Conservation (phyloP, 2,113 vertebrate genomes). For the Zosterops pallidus region DNA sequence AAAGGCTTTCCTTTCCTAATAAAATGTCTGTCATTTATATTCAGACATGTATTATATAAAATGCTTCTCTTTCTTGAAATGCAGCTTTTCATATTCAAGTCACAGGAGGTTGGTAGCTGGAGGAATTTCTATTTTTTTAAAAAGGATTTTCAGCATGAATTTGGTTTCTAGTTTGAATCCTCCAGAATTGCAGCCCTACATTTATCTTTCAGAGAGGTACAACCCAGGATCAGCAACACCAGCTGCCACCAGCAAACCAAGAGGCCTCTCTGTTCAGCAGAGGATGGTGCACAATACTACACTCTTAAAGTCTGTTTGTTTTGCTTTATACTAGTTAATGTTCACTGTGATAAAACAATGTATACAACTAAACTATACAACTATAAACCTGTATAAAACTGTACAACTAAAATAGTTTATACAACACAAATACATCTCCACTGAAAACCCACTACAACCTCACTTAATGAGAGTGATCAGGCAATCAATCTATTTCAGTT, state of each 20-base stretch:
- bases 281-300: background rate
- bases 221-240: background rate
- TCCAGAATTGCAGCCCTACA: background rate
- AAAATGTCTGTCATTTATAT: slow-evolving; percentile 56
- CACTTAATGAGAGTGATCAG: background rate
- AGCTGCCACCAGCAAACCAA: background rate
- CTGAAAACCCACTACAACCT: background rate
- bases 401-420: background rate
- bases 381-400: background rate
- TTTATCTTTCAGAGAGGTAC: background rate
- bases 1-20: slow-evolving; percentile 54
- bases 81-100: background rate
- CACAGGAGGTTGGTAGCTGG: too few species aligned
- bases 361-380: background rate
- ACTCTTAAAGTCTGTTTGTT: background rate
- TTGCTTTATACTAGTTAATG: background rate
- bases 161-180: too few species aligned
- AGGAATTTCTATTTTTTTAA: too few species aligned
- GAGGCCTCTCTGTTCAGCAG: background rate
- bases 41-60: background rate
- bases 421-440: background rate
- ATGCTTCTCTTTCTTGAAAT: background rate
- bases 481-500: background rate
- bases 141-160: too few species aligned
- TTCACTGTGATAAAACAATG: background rate